Evolutionary conservation across 2,797 vertebrate genomes (phyloP), one percentile per base, ranked within the genome.

Genomic region (Parauchenoglanis ngamensis): DNA sequence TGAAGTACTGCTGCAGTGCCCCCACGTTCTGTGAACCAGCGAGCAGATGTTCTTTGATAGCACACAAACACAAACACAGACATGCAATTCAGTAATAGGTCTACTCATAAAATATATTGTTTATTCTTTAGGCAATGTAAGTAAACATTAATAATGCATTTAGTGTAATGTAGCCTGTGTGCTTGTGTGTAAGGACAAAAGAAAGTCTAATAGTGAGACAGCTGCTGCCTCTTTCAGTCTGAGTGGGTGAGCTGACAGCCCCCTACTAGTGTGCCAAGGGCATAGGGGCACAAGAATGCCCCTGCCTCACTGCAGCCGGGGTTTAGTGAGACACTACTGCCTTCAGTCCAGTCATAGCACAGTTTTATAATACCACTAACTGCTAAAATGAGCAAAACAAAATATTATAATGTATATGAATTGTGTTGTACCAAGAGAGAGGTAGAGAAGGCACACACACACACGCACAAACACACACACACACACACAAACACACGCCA

Each of bases 141-240:
- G 25, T 28, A n/a, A 67, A 82, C 44, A 52, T 82, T 82, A 82
- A 82, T 82, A 82, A 82, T 81, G 40, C 59, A 81, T 82, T 80
- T 65, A 82, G 59, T 67, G 17, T 61, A 80, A 40, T 80, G 57
- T 19, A 73, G 83, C 57, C 56, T 61, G 40, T n/a, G 21, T 21
- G 57, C 28, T n/a, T 75, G 70, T 75, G 13, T 49, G 21, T 63
- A 80, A 80, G 56, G 65, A 72, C 78, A 84, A 68, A 77, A 75
- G 59, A 72, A 81, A 49, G 25, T 3, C n/a, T 57, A 57, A 61
- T 67, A 76, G 57, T 83, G 70, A 65, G 68, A 54, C 86, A 87
- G 86, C 80, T 89, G 84, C 82, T 86, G 78, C 67, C 35, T 73
- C 67, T 46, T 86, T 77, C 70, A 63, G 70, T n/a, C 67, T 78